A percentile compares a stretch with the other conserved stretches of the same genome.
These are phyloP conservation scores for Apomyelois bistriatella DNA, from an alignment of 2,888 invertebrate species.

Conservation along the genomic window DNA sequence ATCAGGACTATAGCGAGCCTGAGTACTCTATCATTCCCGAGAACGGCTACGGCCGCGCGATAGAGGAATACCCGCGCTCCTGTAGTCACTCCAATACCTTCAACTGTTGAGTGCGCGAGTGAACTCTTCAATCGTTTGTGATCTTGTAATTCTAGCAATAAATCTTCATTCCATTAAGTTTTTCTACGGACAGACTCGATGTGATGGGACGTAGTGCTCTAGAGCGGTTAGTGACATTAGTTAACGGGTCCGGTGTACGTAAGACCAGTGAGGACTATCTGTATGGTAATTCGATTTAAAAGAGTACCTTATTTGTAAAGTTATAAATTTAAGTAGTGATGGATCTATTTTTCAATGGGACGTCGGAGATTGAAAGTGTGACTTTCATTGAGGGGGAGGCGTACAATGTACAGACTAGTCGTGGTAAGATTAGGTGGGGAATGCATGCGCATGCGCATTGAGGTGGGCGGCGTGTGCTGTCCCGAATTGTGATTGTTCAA, in stretches of 20 bases:
- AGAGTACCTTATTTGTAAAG: constrained; percentile 76
- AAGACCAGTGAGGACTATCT: constrained; percentile 61
- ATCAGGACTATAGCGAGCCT: constrained; percentile 67
- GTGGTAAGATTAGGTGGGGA: constrained; percentile 40
- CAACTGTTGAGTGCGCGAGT: constrained; percentile 67
- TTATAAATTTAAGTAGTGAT: constrained; percentile 77
- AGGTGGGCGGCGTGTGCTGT: constrained; percentile 24
- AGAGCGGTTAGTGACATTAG: constrained; percentile 72
- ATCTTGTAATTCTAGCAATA: constrained; percentile 80
- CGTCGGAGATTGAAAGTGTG: constrained; percentile 65
- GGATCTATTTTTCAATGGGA: constrained; percentile 76
- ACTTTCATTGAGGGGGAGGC: constrained; percentile 58
- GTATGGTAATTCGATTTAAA: constrained; percentile 66
- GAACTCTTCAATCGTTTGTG: constrained; percentile 68
- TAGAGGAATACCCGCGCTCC: constrained; percentile 61
- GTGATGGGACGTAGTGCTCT: constrained; percentile 71
- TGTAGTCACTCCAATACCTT: constrained; percentile 75
- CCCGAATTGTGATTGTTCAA: constrained; percentile 36
- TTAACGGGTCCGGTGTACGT: constrained; percentile 51
- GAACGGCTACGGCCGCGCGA: constrained; percentile 48
- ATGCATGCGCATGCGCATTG: constrained; percentile 12
- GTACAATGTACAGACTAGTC: constrained; percentile 76
- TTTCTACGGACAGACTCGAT: constrained; percentile 56
- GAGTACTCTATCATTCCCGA: constrained; percentile 77
- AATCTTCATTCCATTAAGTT: constrained; percentile 79